phyloP scores from a whole-genome alignment of 2,113 vertebrate species.

The Thermophis baileyi region DNA sequence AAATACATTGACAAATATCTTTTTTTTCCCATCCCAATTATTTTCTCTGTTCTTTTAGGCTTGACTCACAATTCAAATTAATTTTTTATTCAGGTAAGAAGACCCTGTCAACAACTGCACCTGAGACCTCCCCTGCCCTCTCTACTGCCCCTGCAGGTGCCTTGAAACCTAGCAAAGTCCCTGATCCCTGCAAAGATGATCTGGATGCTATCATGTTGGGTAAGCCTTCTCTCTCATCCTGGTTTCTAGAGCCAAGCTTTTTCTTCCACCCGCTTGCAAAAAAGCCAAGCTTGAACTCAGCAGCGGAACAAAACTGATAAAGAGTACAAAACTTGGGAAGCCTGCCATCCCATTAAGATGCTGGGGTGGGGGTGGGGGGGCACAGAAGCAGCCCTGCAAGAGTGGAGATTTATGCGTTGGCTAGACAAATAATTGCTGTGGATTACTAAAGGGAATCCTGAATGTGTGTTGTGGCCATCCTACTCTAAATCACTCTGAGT shows the following conservation, averaged over 20 bases:
- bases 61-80: not conserved
- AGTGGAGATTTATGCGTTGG: not conserved
- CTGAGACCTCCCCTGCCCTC: not conserved
- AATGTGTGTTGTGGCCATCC: not conserved
- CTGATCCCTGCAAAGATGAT: conserved; percentile 79
- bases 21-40: not conserved
- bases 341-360: not conserved
- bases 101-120: not conserved
- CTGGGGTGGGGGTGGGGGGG: not conserved
- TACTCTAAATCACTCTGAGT: not conserved
- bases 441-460: not conserved
- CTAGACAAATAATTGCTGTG: too few species aligned
- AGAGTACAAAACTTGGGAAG: not conserved
- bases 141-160: conserved; percentile 32
- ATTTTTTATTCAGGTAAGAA: conserved; percentile 61
- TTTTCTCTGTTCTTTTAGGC: not conserved
- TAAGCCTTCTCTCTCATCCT: conserved; percentile 42
- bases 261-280: not conserved
- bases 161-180: conserved; percentile 48
- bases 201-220: conserved; percentile 84
- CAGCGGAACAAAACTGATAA: not conserved
- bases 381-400: not conserved
- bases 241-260: not conserved
- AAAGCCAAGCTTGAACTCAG: not conserved
- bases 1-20: not conserved